Percentiles rank a stretch among this genome's conserved stretches.
These are phyloP conservation scores for Harpalus rufipes DNA, from an alignment of 2,888 invertebrate species.

Conservation along the genomic window DNA sequence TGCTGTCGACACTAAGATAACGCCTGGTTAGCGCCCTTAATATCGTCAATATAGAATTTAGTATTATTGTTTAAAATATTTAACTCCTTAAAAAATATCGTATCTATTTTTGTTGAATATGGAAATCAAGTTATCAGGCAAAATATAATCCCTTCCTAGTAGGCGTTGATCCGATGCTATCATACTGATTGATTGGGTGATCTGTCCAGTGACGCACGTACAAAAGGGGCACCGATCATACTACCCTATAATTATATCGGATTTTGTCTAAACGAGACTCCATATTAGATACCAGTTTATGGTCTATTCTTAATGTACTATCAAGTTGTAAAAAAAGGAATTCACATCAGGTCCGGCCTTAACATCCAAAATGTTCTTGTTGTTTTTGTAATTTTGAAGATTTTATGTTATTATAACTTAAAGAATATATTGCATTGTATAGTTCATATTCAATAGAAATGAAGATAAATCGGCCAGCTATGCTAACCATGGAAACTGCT, in stretches of 20 bases:
- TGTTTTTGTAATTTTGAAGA: no score
- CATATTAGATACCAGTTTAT: constrained; percentile 3
- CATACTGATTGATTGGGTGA: constrained; percentile 37
- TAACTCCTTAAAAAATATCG: no score
- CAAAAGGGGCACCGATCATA: not conserved
- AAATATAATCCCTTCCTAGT: not conserved
- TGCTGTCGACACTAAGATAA: no score
- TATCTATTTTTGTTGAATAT: no score
- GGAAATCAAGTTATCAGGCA: not conserved
- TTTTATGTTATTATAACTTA: no score
- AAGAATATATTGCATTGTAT: no score
- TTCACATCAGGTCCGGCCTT: not conserved
- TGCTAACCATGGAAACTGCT: no score
- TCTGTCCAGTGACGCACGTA: not conserved
- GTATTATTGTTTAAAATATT: no score
- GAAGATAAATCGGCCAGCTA: no score
- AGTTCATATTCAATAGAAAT: no score
- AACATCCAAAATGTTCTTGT: not conserved
- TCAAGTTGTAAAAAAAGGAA: constrained; percentile 3
- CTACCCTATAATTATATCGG: not conserved
- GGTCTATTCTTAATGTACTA: constrained; percentile 2
- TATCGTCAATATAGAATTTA: no score
- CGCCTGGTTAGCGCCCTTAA: no score
- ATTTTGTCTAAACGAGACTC: not conserved
- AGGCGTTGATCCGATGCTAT: constrained; percentile 36